Evolutionary conservation across 2,113 vertebrate genomes (phyloP).

Genomic region (Anarrhichthys ocellatus): DNA sequence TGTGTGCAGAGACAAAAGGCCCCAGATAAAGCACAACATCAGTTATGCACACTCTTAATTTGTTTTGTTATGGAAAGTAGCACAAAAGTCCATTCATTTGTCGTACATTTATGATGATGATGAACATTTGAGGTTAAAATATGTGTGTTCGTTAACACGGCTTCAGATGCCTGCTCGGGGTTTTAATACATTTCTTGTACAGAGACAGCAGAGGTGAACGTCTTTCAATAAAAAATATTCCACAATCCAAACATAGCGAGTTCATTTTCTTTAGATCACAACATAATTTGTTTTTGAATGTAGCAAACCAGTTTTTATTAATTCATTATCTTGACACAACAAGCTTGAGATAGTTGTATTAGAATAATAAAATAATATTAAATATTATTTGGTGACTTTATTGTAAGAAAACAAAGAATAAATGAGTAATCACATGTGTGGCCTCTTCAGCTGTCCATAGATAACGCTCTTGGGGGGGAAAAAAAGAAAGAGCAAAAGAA

Average conservation of each 20-base stretch:
- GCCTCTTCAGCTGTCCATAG: conserved; percentile 10
- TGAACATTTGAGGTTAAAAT: not conserved
- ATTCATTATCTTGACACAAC: conserved; percentile 5
- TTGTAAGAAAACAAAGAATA: conserved; percentile 14
- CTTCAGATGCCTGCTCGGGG: not conserved
- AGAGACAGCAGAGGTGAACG: not conserved
- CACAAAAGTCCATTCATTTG: not conserved
- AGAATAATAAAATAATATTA: not conserved
- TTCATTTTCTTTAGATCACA: conserved; percentile 3
- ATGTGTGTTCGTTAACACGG: not conserved
- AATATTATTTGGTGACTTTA: not conserved
- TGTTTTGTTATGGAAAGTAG: not conserved
- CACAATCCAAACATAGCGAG: not conserved
- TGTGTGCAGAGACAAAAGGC: conserved; percentile 43
- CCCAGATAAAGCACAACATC: conserved; percentile 25
- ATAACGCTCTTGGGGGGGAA: not conserved
- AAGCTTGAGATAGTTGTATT: not conserved
- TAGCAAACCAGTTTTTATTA: not conserved
- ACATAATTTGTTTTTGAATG: not conserved
- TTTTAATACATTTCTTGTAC: not conserved
- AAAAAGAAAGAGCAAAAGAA: conserved; percentile 29
- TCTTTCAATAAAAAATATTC: not conserved
- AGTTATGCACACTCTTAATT: conserved; percentile 31
- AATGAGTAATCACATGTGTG: conserved; percentile 29
- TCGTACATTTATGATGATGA: not conserved